Conservation (phyloP, 53 echinoderm and acorn worm genomes). For the Echinarachnius parma region DNA sequence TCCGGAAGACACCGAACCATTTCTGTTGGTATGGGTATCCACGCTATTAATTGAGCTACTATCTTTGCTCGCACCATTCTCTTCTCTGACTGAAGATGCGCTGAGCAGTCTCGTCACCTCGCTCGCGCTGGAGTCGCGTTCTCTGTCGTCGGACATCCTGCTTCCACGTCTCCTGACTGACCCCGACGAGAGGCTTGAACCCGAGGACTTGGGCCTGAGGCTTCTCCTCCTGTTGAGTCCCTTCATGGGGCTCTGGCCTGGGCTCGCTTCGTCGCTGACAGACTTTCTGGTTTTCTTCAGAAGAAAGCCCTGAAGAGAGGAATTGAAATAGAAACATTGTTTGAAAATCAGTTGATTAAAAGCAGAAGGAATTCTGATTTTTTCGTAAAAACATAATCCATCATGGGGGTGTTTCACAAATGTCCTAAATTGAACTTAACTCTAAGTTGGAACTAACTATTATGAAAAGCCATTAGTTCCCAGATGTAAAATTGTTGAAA, state of each 20-base stretch:
- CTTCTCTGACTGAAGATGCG: constrained; percentile 16
- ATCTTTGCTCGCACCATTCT: neutral
- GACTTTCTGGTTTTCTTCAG: constrained; percentile 34
- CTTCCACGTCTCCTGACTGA: neutral
- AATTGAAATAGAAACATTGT: no score
- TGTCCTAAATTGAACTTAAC: no score
- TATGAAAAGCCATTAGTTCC: no score
- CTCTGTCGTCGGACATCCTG: neutral
- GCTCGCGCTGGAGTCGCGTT: neutral
- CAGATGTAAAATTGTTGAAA: no score
- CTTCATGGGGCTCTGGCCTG: constrained; percentile 16
- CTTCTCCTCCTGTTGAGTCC: constrained; percentile 3
- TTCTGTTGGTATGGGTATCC: no score
- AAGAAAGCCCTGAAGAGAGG: constrained; percentile 23
- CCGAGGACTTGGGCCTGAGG: neutral
- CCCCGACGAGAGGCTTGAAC: constrained; percentile 4
- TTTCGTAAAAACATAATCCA: no score
- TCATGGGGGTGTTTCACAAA: no score
- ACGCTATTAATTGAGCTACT: no score
- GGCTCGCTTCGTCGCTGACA: neutral
- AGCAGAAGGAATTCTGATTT: no score
- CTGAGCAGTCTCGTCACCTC: neutral
- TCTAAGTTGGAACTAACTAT: no score
- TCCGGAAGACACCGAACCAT: no score
- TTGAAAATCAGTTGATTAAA: no score